Percentiles rank a stretch among this genome's conserved stretches.
phyloP scores from a whole-genome alignment of 2,113 vertebrate species.

The Lutjanus erythropterus region DNA sequence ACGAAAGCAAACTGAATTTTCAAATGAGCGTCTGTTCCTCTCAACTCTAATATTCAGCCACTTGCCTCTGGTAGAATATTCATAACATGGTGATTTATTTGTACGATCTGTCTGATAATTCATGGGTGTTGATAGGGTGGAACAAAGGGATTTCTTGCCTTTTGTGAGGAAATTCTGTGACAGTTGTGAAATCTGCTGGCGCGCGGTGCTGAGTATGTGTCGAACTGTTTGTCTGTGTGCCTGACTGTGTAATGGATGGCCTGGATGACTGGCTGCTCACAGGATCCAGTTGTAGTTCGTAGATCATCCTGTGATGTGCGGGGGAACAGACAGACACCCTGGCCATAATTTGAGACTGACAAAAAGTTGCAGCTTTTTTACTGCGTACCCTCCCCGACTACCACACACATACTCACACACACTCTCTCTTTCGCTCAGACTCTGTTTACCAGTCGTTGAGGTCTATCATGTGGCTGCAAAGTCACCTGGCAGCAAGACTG shows the following conservation, averaged over 20 bases:
- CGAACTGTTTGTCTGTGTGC: slow-evolving; percentile 33
- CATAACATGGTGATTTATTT: slow-evolving; percentile 30
- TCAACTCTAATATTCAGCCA: slow-evolving; percentile 9
- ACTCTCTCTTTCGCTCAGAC: background rate
- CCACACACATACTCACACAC: background rate
- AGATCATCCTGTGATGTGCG: slow-evolving; percentile 55
- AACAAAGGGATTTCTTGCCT: slow-evolving; percentile 58
- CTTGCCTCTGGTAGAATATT: slow-evolving; percentile 2
- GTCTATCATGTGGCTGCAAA: slow-evolving; percentile 50
- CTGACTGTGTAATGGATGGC: slow-evolving; percentile 35
- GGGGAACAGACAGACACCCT: slow-evolving; percentile 55
- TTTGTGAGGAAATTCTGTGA: slow-evolving; percentile 52
- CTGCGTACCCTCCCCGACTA: background rate
- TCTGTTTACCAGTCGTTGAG: slow-evolving; percentile 7
- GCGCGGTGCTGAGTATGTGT: background rate
- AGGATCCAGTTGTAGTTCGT: slow-evolving; percentile 48
- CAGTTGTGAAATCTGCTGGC: slow-evolving; percentile 59
- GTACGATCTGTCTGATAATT: slow-evolving; percentile 27
- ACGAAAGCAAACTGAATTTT: too few species aligned
- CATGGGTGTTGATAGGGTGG: slow-evolving; percentile 47
- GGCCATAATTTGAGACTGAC: slow-evolving; percentile 65
- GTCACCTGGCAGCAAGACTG: slow-evolving; percentile 67
- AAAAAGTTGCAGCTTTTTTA: slow-evolving; percentile 62
- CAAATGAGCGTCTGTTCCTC: background rate
- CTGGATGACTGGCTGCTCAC: slow-evolving; percentile 50